phyloP scores from a whole-genome alignment of 2,888 invertebrate genomes.

The Ochlodes sylvanus region DNA sequence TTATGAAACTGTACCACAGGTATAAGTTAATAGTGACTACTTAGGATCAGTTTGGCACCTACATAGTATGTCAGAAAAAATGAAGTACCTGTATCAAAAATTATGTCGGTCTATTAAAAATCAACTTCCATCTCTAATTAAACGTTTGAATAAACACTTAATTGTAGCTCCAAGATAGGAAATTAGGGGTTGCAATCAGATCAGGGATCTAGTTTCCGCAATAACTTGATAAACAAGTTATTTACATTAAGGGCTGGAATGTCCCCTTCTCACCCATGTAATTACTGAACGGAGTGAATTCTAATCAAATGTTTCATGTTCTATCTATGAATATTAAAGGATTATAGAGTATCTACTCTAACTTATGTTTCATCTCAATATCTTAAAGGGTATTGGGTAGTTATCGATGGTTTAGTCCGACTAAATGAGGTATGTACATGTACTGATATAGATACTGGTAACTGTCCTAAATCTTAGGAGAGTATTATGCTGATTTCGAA shows the following conservation, averaged over 20 bases:
- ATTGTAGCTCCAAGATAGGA: slow-evolving; percentile 46
- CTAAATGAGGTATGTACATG: neutral
- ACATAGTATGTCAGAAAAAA: too few species aligned
- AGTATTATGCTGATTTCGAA: too few species aligned
- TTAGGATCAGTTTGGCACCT: too few species aligned
- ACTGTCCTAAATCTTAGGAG: too few species aligned
- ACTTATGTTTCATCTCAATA: neutral
- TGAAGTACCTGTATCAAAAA: too few species aligned
- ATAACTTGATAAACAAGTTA: slow-evolving; percentile 78
- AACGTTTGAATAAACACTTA: neutral
- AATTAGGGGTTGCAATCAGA: slow-evolving; percentile 69
- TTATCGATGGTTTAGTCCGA: neutral
- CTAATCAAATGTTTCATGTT: slow-evolving; percentile 55
- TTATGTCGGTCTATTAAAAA: neutral
- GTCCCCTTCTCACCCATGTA: slow-evolving; percentile 64
- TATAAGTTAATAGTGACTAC: too few species aligned
- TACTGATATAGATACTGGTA: too few species aligned
- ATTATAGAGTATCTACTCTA: neutral
- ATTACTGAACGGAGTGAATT: slow-evolving; percentile 75
- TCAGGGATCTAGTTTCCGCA: slow-evolving; percentile 75
- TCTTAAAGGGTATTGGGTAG: neutral
- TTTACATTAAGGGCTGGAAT: slow-evolving; percentile 59
- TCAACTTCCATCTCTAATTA: neutral
- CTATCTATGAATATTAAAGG: slow-evolving; percentile 3
- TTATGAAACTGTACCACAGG: too few species aligned